Evolutionary conservation across 1,140 invertebrate species (phyloP), one percentile per base, ranked within the genome.

Genomic region (Goniozus legneri): DNA sequence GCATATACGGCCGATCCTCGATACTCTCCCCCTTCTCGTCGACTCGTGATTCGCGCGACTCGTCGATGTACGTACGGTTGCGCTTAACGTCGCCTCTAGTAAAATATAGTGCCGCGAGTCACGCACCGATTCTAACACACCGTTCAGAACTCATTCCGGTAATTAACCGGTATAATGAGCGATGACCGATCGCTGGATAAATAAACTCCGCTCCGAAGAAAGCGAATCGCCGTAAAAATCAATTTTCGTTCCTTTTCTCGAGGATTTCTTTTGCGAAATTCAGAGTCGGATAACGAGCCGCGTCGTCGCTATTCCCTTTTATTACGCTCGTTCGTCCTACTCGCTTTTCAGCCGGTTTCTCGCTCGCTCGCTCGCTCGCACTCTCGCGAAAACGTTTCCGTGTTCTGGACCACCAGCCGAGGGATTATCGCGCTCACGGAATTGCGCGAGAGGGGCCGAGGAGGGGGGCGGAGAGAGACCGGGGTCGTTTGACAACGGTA

Each of bases 91-190:
- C 19, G 36, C 18, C 34, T n/a, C n/a, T 19, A 22, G 44, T 43
- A 39, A 58, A 55, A 49, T 40, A 43, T 53, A 61, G 48, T 56
- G 34, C 39, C 39, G 45, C 43, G 43, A 57, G 56, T 56, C 50
- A 56, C 56, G 58, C 54, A 59, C 44, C 39, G 41, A 22, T 38
- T 40, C 46, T 52, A 47, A 37, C 38, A 37, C 41, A 20, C 47
- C 35, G 22, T 33, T 46, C 42, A 62, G 49, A n/a, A 62, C 52
- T 57, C 50, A 54, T 44, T 58, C 46, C 35, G 47, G 52, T 60
- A 60, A 62, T 62, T 62, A 62, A 60, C 45, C 44, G 50, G 55
- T 62, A n/a, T n/a, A 60, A 62, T 62, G 55, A 62, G 55, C 41
- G 50, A 60, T 56, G 50, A 60, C 47, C 49, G 39, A 34, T 35